Evolutionary conservation across 2,888 invertebrate genomes (phyloP), one percentile per base, ranked within the genome.

Genomic region (Eilema sororculum): DNA sequence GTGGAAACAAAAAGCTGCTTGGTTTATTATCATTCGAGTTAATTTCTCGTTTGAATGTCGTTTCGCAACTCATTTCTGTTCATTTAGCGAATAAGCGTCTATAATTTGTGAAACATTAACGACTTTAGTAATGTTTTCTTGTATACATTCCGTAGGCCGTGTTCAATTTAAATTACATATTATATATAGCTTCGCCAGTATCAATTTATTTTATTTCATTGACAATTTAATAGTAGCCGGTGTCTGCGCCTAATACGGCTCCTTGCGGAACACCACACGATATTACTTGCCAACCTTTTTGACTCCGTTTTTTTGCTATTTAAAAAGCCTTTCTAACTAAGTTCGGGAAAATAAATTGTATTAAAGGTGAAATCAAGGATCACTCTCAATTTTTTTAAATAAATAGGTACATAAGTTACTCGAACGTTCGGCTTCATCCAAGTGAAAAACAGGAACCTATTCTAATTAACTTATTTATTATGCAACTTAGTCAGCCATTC

Each of bases 21-120:
- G 16, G 24, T 41, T 68, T 68, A 52, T 68, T 68, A 68, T 68
- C 64, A 64, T 46, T 52, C 16, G 12, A 12, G 58, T 58, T 68
- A 58, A 30, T 68, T 41, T 63, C n/a, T 62, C 41, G 62, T 68
- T 52, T 60, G 52, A 12, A 67, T 33, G 28, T 25, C 20, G 56
- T 10, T 56, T 62, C 28, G 30, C 22, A 33, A 56, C 56, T 65
- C 65, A 6, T 65, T 56, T 33, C 4, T 24, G 13, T 46, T 28
- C 9, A 46, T 63, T 63, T 28, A 46, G 20, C 16, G 20, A 8
- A 25, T 58, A 25, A 58, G 58, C n/a, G 60, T 28, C 60, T 60
- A 10, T 60, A 60, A 52, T 52, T 52, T 52, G 52, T 52, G 52
- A 52, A 52, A 52, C 52, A 52, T 52, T 52, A 52, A 52, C 52